Conservation (phyloP, 1,140 invertebrate genomes). For the Zaprionus davidi region DNA sequence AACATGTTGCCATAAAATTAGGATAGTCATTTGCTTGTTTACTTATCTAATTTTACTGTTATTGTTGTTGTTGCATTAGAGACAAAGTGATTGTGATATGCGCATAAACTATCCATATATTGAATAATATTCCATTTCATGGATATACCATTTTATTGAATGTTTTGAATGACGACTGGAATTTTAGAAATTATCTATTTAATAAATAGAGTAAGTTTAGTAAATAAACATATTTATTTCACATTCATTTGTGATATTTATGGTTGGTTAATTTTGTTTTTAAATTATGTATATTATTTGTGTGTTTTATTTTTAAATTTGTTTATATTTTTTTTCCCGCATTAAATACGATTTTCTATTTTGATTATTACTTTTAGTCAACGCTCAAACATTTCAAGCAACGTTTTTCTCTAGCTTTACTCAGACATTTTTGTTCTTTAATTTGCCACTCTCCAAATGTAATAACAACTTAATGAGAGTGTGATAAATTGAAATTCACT, state of each 20-base stretch:
- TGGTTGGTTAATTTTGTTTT: too few relatives aligned
- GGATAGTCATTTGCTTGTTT: background rate
- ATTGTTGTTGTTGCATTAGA: background rate
- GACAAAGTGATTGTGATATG: background rate
- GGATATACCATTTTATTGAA: too few relatives aligned
- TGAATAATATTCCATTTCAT: background rate
- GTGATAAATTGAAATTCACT: background rate
- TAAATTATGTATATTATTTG: too few relatives aligned
- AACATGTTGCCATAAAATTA: constrained; percentile 12
- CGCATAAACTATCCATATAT: background rate
- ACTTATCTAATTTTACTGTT: background rate
- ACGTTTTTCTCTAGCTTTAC: background rate
- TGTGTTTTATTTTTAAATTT: too few relatives aligned
- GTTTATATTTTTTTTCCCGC: too few relatives aligned
- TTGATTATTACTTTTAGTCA: background rate
- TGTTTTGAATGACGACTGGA: background rate
- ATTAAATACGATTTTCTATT: too few relatives aligned
- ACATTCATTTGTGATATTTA: too few relatives aligned
- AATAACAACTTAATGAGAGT: background rate
- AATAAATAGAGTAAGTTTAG: too few relatives aligned
- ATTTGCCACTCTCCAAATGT: background rate
- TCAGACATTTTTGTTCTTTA: background rate
- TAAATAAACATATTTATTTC: too few relatives aligned
- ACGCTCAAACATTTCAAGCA: background rate
- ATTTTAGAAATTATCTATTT: too few relatives aligned